Percentiles rank a stretch among this genome's conserved stretches.
Conservation (phyloP, 64 coral and sea anemone genomes). For the Montipora cactus region DNA sequence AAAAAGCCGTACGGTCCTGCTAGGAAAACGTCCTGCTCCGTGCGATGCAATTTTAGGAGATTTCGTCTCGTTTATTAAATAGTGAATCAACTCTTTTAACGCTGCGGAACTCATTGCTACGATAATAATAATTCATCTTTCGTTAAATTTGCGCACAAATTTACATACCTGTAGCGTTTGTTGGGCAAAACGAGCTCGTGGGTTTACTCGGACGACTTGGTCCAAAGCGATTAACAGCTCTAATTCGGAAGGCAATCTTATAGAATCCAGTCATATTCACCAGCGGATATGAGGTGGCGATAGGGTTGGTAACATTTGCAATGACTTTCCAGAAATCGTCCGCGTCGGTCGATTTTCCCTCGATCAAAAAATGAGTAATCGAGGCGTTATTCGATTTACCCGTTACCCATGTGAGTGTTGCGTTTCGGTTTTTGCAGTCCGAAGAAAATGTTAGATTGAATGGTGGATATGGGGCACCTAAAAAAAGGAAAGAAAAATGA, state of each 20-base stretch:
- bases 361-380: constrained; percentile 71
- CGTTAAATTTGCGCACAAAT: too few relatives aligned
- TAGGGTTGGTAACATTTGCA: constrained; percentile 62
- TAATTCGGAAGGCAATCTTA: constrained; percentile 59
- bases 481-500: not conserved
- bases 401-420: constrained; percentile 60
- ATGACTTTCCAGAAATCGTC: constrained; percentile 54
- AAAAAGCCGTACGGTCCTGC: too few relatives aligned
- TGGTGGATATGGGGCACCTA: constrained; percentile 82
- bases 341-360: constrained; percentile 71
- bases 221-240: constrained; percentile 84
- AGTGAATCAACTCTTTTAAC: too few relatives aligned
- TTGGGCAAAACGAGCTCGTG: constrained; percentile 48
- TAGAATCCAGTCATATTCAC: constrained; percentile 54
- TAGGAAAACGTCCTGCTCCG: too few relatives aligned
- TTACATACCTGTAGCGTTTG: constrained; percentile 23
- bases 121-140: too few relatives aligned
- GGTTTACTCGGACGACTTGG: constrained; percentile 75
- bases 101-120: too few relatives aligned
- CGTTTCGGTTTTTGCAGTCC: constrained; percentile 29
- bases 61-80: too few relatives aligned
- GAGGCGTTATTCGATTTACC: constrained; percentile 42
- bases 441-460: constrained; percentile 30
- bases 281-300: constrained; percentile 57
- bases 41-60: too few relatives aligned